These are phyloP conservation scores for Drosophila lacertosa DNA, from an alignment of 1,140 invertebrate genomes.

Conservation along the genomic window DNA sequence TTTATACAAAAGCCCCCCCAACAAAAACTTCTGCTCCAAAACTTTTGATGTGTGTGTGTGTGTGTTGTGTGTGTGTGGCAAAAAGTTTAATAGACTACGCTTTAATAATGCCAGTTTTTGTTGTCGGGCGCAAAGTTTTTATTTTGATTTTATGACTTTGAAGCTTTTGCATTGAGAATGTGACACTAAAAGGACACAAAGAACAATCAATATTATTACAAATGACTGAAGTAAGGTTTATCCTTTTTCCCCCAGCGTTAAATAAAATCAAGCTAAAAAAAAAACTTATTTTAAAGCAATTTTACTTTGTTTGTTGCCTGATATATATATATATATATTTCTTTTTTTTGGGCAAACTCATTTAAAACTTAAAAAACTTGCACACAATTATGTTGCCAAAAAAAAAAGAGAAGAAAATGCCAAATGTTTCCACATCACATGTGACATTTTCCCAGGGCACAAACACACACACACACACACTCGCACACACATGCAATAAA, in stretches of 20 bases:
- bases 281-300: neutral
- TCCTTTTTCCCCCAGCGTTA: neutral
- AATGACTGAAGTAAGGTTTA: conserved; percentile 6
- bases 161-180: conserved; percentile 48
- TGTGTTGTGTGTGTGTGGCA: conserved; percentile 13
- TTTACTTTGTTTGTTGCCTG: neutral
- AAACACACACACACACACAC: neutral
- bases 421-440: conserved; percentile 54
- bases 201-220: conserved; percentile 21
- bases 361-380: conserved; percentile 51
- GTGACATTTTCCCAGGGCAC: conserved; percentile 49
- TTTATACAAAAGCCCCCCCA: conserved; percentile 79
- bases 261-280: no score
- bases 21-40: conserved; percentile 50
- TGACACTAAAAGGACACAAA: conserved; percentile 17
- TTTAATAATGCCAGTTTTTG: conserved; percentile 63
- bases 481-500: conserved; percentile 13
- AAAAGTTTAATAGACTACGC: conserved; percentile 75
- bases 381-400: conserved; percentile 34
- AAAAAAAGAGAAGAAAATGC: conserved; percentile 27
- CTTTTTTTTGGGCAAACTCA: conserved; percentile 19
- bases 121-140: conserved; percentile 56
- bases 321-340: conserved; percentile 8
- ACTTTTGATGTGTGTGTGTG: conserved; percentile 26
- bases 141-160: conserved; percentile 74